Evolutionary conservation across 1,140 invertebrate genomes (phyloP), one percentile per base, ranked within the genome.

Genomic region (Stegodyphus mimosarum): DNA sequence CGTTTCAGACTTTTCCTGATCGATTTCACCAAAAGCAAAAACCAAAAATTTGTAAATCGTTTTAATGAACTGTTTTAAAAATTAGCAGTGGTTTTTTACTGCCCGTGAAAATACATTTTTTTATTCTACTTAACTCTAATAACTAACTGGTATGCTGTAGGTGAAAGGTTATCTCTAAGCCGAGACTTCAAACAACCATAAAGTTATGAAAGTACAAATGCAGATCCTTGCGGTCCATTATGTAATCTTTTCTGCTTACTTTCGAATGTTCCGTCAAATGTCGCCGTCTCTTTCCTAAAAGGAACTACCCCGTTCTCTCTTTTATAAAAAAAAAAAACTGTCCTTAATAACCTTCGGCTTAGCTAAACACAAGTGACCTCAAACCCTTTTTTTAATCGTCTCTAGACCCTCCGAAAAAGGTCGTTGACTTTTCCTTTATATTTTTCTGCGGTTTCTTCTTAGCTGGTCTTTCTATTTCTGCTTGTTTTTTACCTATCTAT

Each of bases 331-430:
- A 81, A 80, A 60, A 50, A 80, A 15, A 13, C 18, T 72, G 76
- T 52, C 76, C 76, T 69, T 69, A 78, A 78, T 78, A 69, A 78
- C 76, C 64, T 78, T 55, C 50, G 17, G 17, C 48, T 53, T 53
- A 78, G 15, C 66, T 72, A 81, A 81, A 64, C 53, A 72, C 18
- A 15, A 81, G 53, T 81, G 69, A 72, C 78, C 69, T 81, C 67
- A 81, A 60, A 71, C 9, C 15, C 78, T 81, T 53, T 63, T 81
- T 81, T 53, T 78, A 49, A 17, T 33, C 15, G 7, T 52, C 9
- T 6, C 17, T 48, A 78, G 76, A 78, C 64, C 60, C 64, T 15
- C 13, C 11, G 60, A 52, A 78, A 72, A 60, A 33, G 78, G 78
- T 81, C 69, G 53, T 81, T 81, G 18, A 81, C 66, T 69, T 72